Conservation (phyloP, 2,797 vertebrate genomes). For the Parauchenoglanis ngamensis region DNA sequence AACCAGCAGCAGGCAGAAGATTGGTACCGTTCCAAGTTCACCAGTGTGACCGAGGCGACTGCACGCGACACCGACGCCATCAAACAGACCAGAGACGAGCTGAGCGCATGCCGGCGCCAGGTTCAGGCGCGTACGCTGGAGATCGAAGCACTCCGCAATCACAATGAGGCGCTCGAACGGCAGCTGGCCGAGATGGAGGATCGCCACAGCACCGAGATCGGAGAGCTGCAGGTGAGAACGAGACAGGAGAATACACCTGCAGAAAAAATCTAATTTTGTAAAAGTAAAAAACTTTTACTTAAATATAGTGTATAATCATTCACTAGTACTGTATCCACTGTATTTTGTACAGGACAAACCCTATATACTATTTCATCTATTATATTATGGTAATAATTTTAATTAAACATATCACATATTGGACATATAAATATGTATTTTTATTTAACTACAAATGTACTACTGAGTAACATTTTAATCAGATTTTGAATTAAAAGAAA, state of each 20-base stretch:
- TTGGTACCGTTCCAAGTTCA: slow-evolving; percentile 83
- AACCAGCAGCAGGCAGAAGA: slow-evolving; percentile 82
- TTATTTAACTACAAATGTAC: neutral
- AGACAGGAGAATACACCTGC: neutral
- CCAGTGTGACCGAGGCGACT: slow-evolving; percentile 72
- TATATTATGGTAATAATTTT: neutral
- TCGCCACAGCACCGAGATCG: slow-evolving; percentile 73
- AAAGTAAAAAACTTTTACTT: neutral
- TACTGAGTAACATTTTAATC: neutral
- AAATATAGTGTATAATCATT: neutral
- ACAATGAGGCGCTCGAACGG: slow-evolving; percentile 81
- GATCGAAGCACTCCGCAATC: slow-evolving; percentile 77
- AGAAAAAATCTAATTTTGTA: neutral
- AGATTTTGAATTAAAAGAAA: neutral
- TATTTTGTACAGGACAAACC: neutral
- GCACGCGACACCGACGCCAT: slow-evolving; percentile 77
- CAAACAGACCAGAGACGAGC: slow-evolving; percentile 81
- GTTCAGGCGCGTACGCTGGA: slow-evolving; percentile 81
- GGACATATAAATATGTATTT: neutral
- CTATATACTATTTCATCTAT: neutral
- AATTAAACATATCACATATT: neutral
- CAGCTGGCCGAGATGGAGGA: slow-evolving; percentile 83
- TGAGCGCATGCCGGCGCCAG: slow-evolving; percentile 81
- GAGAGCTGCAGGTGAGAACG: slow-evolving; percentile 76
- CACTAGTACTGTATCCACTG: neutral